Evolutionary conservation across 2,888 invertebrate species (phyloP).

Genomic region (Eretmocerus hayati): DNA sequence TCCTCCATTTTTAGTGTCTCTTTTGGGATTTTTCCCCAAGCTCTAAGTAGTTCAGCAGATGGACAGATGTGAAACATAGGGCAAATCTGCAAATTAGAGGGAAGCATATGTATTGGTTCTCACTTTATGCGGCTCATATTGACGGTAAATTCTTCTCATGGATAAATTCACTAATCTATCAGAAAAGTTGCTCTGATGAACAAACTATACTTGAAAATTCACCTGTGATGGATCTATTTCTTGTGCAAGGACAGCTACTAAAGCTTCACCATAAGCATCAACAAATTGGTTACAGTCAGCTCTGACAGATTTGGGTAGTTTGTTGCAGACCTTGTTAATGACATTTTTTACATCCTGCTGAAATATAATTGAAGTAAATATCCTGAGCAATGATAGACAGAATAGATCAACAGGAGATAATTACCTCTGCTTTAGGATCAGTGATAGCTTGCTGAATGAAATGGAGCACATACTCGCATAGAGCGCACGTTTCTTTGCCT

Average conservation of each 20-base stretch:
- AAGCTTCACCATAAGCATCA: constrained; percentile 69
- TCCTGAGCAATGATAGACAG: background rate
- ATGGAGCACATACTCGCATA: constrained; percentile 79
- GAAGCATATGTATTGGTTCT: constrained; percentile 8
- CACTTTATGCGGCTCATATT: too few relatives aligned
- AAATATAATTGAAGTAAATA: constrained; percentile 21
- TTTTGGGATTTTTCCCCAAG: constrained; percentile 35
- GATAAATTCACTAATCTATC: background rate
- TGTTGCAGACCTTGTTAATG: constrained; percentile 64
- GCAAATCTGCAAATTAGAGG: constrained; percentile 54
- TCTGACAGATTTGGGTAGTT: constrained; percentile 57
- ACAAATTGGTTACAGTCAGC: constrained; percentile 69
- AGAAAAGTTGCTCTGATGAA: background rate
- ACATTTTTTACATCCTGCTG: constrained; percentile 63
- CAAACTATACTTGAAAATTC: constrained; percentile 26
- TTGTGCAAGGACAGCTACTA: constrained; percentile 71
- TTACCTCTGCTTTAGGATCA: constrained; percentile 60
- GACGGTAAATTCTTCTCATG: too few relatives aligned
- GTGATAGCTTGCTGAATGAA: constrained; percentile 69
- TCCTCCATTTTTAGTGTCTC: constrained; percentile 47
- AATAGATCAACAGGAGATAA: background rate
- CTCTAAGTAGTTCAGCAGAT: constrained; percentile 45
- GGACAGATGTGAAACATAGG: constrained; percentile 67
- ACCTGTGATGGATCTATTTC: constrained; percentile 70
- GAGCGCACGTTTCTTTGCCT: constrained; percentile 57